Evolutionary conservation across 2,888 invertebrate species (phyloP).

Genomic region (Agrochola lychnidis): DNA sequence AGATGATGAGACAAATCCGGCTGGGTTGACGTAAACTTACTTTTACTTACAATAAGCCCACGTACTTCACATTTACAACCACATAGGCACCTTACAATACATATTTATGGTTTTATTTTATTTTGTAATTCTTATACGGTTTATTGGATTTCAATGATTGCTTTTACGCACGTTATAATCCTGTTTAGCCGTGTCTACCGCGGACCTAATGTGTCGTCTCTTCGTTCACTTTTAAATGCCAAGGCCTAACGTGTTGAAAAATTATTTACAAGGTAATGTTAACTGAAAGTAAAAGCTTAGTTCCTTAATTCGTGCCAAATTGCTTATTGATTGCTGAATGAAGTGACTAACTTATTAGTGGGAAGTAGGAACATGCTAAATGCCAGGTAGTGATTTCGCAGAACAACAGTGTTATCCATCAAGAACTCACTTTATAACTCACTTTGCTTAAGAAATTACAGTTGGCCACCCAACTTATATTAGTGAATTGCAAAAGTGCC

Average conservation of each 20-base stretch:
- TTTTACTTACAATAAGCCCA: constrained; percentile 4
- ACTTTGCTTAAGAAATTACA: background rate
- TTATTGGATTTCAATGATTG: constrained; percentile 70
- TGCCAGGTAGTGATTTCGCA: constrained; percentile 15
- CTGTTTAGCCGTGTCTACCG: constrained; percentile 67
- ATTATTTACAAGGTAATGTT: constrained; percentile 71
- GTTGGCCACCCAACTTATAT: background rate
- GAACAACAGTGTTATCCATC: background rate
- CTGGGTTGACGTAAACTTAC: constrained; percentile 19
- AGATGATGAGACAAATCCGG: constrained; percentile 21
- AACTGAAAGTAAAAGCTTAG: constrained; percentile 71
- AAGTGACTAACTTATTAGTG: constrained; percentile 12
- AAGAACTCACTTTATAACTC: background rate
- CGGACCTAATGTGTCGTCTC: constrained; percentile 77
- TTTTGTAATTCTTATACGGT: constrained; percentile 67
- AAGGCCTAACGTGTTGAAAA: constrained; percentile 76
- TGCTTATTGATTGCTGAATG: constrained; percentile 47
- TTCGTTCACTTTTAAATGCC: constrained; percentile 82
- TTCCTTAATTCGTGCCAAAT: constrained; percentile 54
- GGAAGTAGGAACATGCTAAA: constrained; percentile 10
- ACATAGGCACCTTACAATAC: constrained; percentile 27
- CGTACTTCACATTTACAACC: constrained; percentile 39
- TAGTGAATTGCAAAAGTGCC: background rate
- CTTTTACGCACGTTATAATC: constrained; percentile 71
- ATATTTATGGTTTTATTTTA: constrained; percentile 59